These are phyloP conservation scores for Anorthoa munda DNA, from an alignment of 2,888 invertebrate species.

Conservation along the genomic window DNA sequence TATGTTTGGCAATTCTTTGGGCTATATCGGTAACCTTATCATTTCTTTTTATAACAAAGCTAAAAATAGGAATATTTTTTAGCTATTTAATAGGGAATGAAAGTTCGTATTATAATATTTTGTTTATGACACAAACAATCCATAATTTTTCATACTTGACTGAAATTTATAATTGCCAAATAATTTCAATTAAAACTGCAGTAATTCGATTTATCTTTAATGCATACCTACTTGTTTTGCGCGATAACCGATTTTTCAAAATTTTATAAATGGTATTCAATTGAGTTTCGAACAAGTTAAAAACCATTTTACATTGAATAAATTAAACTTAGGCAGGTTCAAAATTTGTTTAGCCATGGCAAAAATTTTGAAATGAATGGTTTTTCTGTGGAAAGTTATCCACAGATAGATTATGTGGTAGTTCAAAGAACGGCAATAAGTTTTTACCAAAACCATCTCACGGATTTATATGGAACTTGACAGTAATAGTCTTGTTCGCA, in stretches of 20 bases:
- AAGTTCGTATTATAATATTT: no score
- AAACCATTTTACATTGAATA: constrained; percentile 17
- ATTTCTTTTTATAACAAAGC: no score
- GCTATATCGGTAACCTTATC: no score
- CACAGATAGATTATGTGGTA: neutral
- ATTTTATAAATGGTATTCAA: constrained; percentile 18
- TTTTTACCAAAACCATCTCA: no score
- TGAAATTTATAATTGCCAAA: neutral
- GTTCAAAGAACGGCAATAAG: neutral
- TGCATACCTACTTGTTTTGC: neutral
- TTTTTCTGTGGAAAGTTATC: neutral
- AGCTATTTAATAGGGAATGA: no score
- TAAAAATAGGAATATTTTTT: no score
- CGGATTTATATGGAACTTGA: no score
- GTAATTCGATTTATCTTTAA: constrained; percentile 5
- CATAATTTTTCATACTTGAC: neutral
- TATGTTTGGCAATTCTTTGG: no score
- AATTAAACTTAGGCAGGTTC: neutral
- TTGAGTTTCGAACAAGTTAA: constrained; percentile 27
- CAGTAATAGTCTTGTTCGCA: no score
- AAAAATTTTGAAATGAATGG: neutral
- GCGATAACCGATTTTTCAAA: neutral
- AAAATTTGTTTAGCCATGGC: neutral
- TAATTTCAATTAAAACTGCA: neutral
- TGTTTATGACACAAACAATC: no score